These are phyloP conservation scores for Heliconius ismenius DNA, from an alignment of 2,888 invertebrate genomes.

Conservation along the genomic window DNA sequence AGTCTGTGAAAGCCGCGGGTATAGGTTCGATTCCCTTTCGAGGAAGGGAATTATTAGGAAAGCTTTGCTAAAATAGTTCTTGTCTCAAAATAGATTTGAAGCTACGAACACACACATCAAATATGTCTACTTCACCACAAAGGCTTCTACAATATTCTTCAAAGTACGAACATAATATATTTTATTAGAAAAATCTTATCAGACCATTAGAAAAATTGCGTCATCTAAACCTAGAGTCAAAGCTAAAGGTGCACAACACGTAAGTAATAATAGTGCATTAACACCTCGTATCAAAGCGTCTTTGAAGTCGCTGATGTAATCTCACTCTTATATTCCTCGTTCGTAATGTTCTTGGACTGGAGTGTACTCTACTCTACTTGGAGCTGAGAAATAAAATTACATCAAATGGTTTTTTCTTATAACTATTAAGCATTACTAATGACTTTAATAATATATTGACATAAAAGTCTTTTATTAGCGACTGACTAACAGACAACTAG, in stretches of 20 bases:
- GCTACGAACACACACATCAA: too few relatives aligned
- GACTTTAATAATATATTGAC: too few relatives aligned
- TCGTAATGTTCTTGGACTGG: slow-evolving; percentile 37
- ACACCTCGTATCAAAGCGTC: slow-evolving; percentile 70
- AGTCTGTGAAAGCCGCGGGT: too few relatives aligned
- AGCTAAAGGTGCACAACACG: slow-evolving; percentile 37
- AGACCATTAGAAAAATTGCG: slow-evolving; percentile 38
- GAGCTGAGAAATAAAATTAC: background rate
- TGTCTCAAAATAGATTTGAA: background rate
- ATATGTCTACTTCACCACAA: background rate
- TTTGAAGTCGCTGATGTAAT: slow-evolving; percentile 70
- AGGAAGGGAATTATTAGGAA: too few relatives aligned
- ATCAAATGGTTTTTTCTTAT: background rate
- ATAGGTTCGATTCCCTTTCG: too few relatives aligned
- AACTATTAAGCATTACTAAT: background rate
- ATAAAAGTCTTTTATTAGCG: too few relatives aligned
- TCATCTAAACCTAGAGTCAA: slow-evolving; percentile 28
- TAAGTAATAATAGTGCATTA: slow-evolving; percentile 62
- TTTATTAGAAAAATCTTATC: slow-evolving; percentile 26
- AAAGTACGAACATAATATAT: background rate
- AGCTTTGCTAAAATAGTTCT: too few relatives aligned
- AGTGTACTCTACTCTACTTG: slow-evolving; percentile 65
- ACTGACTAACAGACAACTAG: too few relatives aligned
- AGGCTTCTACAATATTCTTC: too few relatives aligned
- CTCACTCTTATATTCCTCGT: slow-evolving; percentile 49